Conservation (phyloP, 2,888 invertebrate genomes). For the Dorcus parallelipipedus region DNA sequence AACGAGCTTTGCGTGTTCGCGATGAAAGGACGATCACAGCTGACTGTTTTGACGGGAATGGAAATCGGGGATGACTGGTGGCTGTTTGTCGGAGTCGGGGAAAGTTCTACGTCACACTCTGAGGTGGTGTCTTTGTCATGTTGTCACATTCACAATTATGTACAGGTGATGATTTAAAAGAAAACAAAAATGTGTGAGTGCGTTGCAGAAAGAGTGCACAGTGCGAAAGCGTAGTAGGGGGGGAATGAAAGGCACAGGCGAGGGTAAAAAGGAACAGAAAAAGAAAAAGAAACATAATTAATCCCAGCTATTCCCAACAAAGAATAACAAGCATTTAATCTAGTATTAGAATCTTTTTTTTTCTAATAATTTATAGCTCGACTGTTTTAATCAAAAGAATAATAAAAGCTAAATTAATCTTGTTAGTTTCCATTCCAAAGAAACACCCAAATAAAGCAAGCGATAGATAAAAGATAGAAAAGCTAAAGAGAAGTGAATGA, state of each 20-base stretch:
- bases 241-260: background rate
- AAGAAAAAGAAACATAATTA: slow-evolving; percentile 18
- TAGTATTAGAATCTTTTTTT: no score
- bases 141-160: background rate
- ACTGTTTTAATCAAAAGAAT: no score
- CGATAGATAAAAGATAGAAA: no score
- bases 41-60: slow-evolving; percentile 49
- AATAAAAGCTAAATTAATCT: no score
- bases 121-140: background rate
- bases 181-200: background rate
- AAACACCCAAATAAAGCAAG: no score
- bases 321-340: background rate
- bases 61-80: slow-evolving; percentile 35
- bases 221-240: slow-evolving; percentile 12
- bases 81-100: slow-evolving; percentile 42
- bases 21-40: slow-evolving; percentile 25
- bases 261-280: slow-evolving; percentile 11
- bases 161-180: no score
- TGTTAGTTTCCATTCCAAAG: no score
- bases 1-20: slow-evolving; percentile 22
- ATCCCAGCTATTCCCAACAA: slow-evolving; percentile 13
- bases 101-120: slow-evolving; percentile 29
- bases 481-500: no score
- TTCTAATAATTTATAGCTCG: no score
- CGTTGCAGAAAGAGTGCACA: background rate